A percentile compares a stretch with the other conserved stretches of the same genome.
These are phyloP conservation scores for Diadumene lineata DNA, from an alignment of 92 coral and sea anemone species.

Conservation along the genomic window DNA sequence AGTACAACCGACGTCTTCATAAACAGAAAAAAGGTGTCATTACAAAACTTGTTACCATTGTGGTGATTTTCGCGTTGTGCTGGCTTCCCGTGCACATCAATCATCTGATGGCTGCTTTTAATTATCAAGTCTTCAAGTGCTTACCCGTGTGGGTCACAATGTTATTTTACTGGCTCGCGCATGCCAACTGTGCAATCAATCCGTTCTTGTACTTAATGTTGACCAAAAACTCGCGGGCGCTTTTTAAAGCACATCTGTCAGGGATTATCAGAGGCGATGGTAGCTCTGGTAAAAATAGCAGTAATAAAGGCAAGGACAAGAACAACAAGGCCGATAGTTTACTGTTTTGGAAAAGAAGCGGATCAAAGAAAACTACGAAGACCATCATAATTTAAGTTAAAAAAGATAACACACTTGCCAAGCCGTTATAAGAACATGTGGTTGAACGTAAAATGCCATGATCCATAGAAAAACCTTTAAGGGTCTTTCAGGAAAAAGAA, in stretches of 20 bases:
- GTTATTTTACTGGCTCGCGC: slow-evolving; percentile 36
- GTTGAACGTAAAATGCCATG: too few relatives aligned
- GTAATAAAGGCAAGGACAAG: neutral
- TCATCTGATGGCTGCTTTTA: slow-evolving; percentile 41
- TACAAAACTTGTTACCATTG: slow-evolving; percentile 42
- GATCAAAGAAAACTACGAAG: slow-evolving; percentile 23
- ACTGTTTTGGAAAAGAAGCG: slow-evolving; percentile 31
- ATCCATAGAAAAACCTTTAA: too few relatives aligned
- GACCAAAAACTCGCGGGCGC: slow-evolving; percentile 48
- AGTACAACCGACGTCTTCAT: slow-evolving; percentile 28
- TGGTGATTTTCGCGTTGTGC: slow-evolving; percentile 46
- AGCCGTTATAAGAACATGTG: neutral
- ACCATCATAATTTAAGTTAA: neutral
- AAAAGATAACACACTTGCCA: neutral
- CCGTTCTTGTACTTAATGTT: slow-evolving; percentile 44
- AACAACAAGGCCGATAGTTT: slow-evolving; percentile 1
- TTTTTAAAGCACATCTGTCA: slow-evolving; percentile 26
- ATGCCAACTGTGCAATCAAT: slow-evolving; percentile 45
- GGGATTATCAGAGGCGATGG: slow-evolving; percentile 26
- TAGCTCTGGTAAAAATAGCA: slow-evolving; percentile 14
- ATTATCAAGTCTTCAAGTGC: slow-evolving; percentile 3
- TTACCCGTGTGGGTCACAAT: slow-evolving; percentile 21
- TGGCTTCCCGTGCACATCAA: slow-evolving; percentile 57
- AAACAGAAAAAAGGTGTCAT: slow-evolving; percentile 26
- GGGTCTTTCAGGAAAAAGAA: too few relatives aligned